Conservation (phyloP, 2,888 invertebrate genomes). For the Xanthostigma xanthostigma region DNA sequence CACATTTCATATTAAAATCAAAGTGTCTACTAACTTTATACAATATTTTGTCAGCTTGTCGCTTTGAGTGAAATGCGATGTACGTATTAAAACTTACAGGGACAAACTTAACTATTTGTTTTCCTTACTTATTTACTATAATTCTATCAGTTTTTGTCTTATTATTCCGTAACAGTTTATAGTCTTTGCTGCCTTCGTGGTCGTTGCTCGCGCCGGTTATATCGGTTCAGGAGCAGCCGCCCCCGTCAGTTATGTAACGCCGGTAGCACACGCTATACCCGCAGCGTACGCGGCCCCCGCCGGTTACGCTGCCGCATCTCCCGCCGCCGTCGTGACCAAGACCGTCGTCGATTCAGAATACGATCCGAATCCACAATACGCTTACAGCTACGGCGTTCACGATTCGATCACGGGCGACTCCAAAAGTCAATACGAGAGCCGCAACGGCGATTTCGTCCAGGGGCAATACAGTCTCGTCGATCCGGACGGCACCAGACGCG, state of each 20-base stretch:
- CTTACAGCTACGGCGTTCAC: conserved; percentile 32
- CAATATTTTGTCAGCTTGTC: too few relatives aligned
- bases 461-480: conserved; percentile 32
- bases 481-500: conserved; percentile 30
- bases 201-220: conserved; percentile 15
- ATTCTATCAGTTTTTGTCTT: conserved; percentile 1
- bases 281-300: conserved; percentile 1
- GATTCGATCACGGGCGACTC: conserved; percentile 31
- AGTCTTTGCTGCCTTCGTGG: conserved; percentile 16
- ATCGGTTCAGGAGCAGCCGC: conserved; percentile 4
- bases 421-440: conserved; percentile 32
- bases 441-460: conserved; percentile 32
- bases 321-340: conserved; percentile 14
- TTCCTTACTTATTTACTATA: too few relatives aligned
- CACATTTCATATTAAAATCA: too few relatives aligned
- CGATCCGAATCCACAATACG: conserved; percentile 33
- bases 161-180: conserved; percentile 14
- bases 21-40: too few relatives aligned
- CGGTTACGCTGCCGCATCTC: conserved; percentile 4
- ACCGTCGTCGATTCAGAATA: conserved; percentile 22
- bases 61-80: too few relatives aligned
- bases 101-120: too few relatives aligned
- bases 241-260: not conserved
- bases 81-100: too few relatives aligned
- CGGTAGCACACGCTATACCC: conserved; percentile 2